phyloP scores from a whole-genome alignment of 2,797 vertebrate species.

The Acipenser ruthenus region DNA sequence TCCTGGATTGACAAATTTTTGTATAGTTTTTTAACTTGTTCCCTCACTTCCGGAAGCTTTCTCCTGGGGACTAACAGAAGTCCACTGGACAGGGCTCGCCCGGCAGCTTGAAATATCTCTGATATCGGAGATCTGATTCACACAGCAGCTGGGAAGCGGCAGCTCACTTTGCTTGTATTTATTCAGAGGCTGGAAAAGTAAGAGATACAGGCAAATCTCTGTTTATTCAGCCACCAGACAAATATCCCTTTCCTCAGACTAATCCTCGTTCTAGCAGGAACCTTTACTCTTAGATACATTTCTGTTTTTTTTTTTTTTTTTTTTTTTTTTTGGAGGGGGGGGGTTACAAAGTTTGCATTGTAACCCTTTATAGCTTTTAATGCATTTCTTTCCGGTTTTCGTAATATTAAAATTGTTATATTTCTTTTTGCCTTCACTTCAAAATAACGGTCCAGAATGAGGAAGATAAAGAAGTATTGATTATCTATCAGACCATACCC shows the following conservation, averaged over 20 bases:
- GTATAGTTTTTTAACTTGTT: constrained; percentile 26
- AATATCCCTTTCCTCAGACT: constrained; percentile 67
- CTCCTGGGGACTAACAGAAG: not conserved
- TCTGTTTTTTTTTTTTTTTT: constrained; percentile 26
- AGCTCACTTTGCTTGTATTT: constrained; percentile 26
- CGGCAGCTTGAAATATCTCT: constrained; percentile 13
- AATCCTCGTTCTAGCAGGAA: constrained; percentile 57
- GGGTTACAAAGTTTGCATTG: constrained; percentile 18
- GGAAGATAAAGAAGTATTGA: no score
- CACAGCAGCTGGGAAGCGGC: constrained; percentile 47
- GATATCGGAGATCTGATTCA: constrained; percentile 18
- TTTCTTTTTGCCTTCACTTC: no score
- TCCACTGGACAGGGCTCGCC: not conserved
- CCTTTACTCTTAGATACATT: constrained; percentile 31
- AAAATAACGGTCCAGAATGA: no score
- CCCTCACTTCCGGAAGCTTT: constrained; percentile 16
- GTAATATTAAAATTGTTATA: no score
- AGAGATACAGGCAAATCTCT: constrained; percentile 73
- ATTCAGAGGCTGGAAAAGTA: constrained; percentile 66
- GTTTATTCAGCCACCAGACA: constrained; percentile 77
- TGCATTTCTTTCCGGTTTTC: no score
- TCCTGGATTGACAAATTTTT: constrained; percentile 18
- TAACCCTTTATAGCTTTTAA: no score
- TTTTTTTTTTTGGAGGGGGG: constrained; percentile 47
- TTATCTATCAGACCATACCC: no score